phyloP scores from a whole-genome alignment of 2,797 vertebrate genomes.

The Brotogeris chrysoptera region DNA sequence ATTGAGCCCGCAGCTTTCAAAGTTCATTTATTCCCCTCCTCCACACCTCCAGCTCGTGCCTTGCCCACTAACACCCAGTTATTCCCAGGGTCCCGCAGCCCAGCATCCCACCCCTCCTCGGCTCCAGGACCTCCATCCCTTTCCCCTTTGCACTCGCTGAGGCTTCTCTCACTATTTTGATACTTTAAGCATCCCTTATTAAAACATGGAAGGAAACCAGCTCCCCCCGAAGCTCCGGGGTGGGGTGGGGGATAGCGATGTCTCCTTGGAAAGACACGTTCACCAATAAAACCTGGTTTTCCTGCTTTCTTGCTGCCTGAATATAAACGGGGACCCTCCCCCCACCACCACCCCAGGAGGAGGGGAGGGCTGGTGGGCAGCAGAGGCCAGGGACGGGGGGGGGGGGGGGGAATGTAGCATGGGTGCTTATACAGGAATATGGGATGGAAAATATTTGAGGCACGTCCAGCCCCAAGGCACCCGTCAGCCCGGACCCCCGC shows the following conservation, averaged over 20 bases:
- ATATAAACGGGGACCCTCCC: neutral
- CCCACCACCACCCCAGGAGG: too few species aligned
- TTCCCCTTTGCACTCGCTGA: constrained; percentile 30
- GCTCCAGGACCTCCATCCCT: neutral
- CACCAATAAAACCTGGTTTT: constrained; percentile 52
- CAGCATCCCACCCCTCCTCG: neutral
- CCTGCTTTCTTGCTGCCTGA: neutral
- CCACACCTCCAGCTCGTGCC: neutral
- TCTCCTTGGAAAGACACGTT: neutral
- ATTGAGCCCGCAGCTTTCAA: constrained; percentile 38
- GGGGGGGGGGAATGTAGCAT: neutral
- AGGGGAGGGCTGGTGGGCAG: neutral
- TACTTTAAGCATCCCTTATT: constrained; percentile 47
- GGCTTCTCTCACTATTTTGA: constrained; percentile 66
- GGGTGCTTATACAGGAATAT: constrained; percentile 10
- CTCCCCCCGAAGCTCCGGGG: neutral
- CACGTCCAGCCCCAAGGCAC: constrained; percentile 21
- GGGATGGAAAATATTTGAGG: constrained; percentile 42
- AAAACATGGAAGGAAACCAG: constrained; percentile 32
- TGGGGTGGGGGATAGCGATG: neutral
- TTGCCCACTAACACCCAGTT: constrained; percentile 6
- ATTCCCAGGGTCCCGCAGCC: neutral
- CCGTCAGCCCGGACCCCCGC: neutral
- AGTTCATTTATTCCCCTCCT: constrained; percentile 32
- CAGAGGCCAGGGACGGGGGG: fast-evolving